Base-by-base conservation (phyloP, 1,140 invertebrate species). In the Drosophila parvula region DNA sequence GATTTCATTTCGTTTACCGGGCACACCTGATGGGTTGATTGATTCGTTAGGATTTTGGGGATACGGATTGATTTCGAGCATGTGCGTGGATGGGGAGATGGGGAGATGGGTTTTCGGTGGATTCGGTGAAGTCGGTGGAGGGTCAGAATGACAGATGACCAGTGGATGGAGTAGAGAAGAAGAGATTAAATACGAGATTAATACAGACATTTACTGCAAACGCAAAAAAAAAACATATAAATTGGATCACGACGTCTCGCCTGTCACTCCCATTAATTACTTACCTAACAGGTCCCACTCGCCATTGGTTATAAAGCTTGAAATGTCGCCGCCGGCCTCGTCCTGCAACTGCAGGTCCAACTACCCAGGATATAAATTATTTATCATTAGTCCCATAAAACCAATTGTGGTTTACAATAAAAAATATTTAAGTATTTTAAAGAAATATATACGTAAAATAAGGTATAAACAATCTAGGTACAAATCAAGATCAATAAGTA, bases 221-320 rank as follows among this genome's bases (percentile, higher is more conserved):
- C 51, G 51, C 51, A 53, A 53, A 53, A 53, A 18, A 55, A 53
- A 53, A 53, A 53, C 34, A 55, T 38, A 53, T 38, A 22, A 22
- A 34, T 10, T 34, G 11, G 28, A 22, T 12, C 34, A 38, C 34
- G 16, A 53, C 18, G 51, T 55, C 34, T 38, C 12, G 51, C 18
- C 51, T 55, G 51, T 4, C 51, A 55, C 14, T 27, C 18, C 12
- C 34, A 55, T 27, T 55, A 27, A 55, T 38, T 55, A 92, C 94
- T 95, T 94, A 99, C 98, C 98, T 93, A 99, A 96, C 64, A 99
- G 94, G 93, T 98, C 97, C 98, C 99, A 99, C 95, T 99, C 98
- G 88, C 98, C 98, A 93, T 99, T 99, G 64, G 97, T 96, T 82
- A 99, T 98, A 94, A 99, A 99, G 94, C 96, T 97, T 92, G 96